Conservation (phyloP, 2,113 vertebrate genomes). For the Otocyon megalotis region DNA sequence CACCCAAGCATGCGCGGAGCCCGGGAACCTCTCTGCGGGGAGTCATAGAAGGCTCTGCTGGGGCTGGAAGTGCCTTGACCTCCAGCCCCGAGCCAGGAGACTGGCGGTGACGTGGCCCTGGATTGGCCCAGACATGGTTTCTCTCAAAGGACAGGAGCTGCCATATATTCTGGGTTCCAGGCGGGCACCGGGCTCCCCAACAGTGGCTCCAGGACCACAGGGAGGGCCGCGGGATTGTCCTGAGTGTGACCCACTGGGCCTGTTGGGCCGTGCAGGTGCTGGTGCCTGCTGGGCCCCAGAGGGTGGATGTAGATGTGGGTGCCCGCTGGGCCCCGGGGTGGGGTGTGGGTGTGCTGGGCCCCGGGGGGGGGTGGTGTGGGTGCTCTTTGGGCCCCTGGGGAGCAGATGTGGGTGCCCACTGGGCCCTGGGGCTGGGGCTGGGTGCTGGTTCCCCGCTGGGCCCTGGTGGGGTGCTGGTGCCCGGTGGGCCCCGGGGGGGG, state of each 20-base stretch:
- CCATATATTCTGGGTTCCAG: not conserved
- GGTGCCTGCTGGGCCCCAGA: accelerated
- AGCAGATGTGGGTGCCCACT: too few species aligned
- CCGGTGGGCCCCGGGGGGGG: too few species aligned
- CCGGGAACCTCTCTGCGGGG: not conserved
- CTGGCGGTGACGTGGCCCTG: not conserved
- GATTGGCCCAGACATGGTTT: not conserved
- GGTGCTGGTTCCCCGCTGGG: too few species aligned
- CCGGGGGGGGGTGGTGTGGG: too few species aligned
- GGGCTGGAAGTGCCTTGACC: not conserved
- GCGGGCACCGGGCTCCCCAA: accelerated
- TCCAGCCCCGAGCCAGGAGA: not conserved
- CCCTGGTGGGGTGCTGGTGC: too few species aligned
- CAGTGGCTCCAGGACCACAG: not conserved
- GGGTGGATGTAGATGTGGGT: not conserved
- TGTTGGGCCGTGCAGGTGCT: too few species aligned
- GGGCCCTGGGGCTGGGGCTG: too few species aligned
- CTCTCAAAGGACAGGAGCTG: not conserved
- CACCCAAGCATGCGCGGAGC: too few species aligned
- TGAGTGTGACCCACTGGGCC: not conserved
- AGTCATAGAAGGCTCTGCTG: not conserved
- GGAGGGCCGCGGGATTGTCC: not conserved
- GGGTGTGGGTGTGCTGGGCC: too few species aligned
- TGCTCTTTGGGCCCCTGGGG: too few species aligned
- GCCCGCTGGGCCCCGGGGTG: too few species aligned